These are phyloP conservation scores for Coremacera marginata DNA, from an alignment of 2,888 invertebrate genomes.

Conservation along the genomic window DNA sequence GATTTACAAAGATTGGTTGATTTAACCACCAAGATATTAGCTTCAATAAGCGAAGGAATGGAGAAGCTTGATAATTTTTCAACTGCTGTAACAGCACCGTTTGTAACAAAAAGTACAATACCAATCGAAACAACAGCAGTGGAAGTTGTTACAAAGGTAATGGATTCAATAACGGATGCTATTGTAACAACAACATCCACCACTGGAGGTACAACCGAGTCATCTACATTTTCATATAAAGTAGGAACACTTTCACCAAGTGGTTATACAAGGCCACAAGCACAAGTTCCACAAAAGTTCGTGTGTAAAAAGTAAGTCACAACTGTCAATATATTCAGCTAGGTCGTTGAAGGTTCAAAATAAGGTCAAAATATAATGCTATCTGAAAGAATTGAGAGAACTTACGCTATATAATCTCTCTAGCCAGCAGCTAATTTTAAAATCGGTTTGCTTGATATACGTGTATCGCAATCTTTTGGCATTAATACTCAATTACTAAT, in stretches of 20 bases:
- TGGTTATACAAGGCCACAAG: slow-evolving; percentile 1
- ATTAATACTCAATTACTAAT: too few species aligned
- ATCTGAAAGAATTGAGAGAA: too few species aligned
- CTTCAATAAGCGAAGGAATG: slow-evolving; percentile 34
- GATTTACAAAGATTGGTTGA: slow-evolving; percentile 46
- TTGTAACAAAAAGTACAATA: background rate
- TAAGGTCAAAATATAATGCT: too few species aligned
- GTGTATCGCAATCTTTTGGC: too few species aligned
- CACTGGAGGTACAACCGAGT: background rate
- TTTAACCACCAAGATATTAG: slow-evolving; percentile 50
- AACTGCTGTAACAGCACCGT: background rate
- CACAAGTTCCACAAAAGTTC: slow-evolving; percentile 54
- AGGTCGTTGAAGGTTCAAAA: background rate
- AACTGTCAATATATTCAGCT: background rate
- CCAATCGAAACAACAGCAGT: slow-evolving; percentile 14
- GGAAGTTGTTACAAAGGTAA: background rate
- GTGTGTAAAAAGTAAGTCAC: slow-evolving; percentile 58
- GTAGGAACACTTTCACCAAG: background rate
- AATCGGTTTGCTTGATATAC: too few species aligned
- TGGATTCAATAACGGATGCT: background rate
- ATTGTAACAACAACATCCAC: background rate
- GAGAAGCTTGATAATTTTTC: background rate
- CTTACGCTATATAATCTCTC: too few species aligned
- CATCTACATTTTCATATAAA: background rate
- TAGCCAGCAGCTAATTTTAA: too few species aligned